Conservation (phyloP, 2,888 invertebrate species). For the Galerucella pusilla region DNA sequence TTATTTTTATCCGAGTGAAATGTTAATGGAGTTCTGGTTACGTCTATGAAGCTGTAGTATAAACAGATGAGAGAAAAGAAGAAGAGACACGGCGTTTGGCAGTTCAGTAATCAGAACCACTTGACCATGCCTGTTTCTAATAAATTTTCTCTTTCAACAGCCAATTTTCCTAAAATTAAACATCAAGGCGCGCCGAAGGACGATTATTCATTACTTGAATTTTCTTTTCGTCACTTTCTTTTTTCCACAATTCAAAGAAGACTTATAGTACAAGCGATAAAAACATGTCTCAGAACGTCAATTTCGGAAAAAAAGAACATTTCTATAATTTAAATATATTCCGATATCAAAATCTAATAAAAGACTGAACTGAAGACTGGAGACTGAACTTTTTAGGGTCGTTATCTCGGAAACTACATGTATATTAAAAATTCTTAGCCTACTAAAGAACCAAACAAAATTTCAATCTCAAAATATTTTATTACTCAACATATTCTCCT, state of each 20-base stretch:
- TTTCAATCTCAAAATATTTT: no score
- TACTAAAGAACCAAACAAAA: no score
- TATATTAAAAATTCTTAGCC: no score
- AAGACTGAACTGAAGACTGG: no score
- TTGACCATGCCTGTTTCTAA: slow-evolving; percentile 55
- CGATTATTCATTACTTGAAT: slow-evolving; percentile 20
- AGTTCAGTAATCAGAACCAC: slow-evolving; percentile 61
- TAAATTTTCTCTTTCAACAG: slow-evolving; percentile 47
- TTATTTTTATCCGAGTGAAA: neutral
- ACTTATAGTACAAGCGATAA: neutral
- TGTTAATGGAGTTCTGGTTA: neutral
- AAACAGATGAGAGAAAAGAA: neutral
- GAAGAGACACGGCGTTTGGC: slow-evolving; percentile 54
- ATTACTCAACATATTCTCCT: no score
- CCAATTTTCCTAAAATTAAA: slow-evolving; percentile 48
- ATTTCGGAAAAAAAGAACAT: no score
- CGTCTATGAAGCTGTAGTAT: neutral
- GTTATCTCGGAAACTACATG: no score
- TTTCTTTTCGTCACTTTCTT: neutral
- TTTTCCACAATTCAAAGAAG: neutral
- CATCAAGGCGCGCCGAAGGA: slow-evolving; percentile 16
- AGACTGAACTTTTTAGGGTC: no score
- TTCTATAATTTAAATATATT: no score
- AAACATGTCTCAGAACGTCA: no score
- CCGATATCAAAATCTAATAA: no score